Percentiles rank a stretch among this genome's conserved stretches.
Evolutionary conservation across 2,797 vertebrate species (phyloP).

Genomic region (Margarornis squamiger): DNA sequence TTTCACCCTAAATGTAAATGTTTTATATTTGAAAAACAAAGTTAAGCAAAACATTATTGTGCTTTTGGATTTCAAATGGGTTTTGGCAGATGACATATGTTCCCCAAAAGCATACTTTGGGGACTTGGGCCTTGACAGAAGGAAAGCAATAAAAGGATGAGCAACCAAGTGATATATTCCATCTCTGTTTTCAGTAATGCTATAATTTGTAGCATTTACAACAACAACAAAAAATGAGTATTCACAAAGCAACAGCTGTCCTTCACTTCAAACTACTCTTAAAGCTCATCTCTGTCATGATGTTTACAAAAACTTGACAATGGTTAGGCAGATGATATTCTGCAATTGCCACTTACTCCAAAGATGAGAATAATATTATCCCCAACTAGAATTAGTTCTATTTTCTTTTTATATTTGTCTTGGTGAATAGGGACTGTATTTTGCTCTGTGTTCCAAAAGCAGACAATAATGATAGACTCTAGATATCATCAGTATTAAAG

Average conservation of each 20-base stretch:
- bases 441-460: background rate
- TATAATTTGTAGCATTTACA: background rate
- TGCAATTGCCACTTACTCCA: background rate
- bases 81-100: slow-evolving; percentile 39
- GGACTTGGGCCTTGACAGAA: slow-evolving; percentile 7
- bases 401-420: background rate
- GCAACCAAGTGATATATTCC: background rate
- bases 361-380: background rate
- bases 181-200: background rate
- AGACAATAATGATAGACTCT: background rate
- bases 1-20: background rate
- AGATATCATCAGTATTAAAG: background rate
- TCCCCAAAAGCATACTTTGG: background rate
- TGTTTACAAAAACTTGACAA: background rate
- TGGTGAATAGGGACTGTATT: background rate
- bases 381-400: background rate
- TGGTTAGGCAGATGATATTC: background rate
- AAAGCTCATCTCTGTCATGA: background rate
- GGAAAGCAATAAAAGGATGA: background rate
- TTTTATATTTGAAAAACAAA: background rate
- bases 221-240: background rate
- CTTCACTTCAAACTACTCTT: background rate
- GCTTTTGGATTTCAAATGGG: background rate
- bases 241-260: slow-evolving; percentile 26
- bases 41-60: background rate